Percentiles rank a stretch among this genome's conserved stretches.
These are phyloP conservation scores for Vidua macroura DNA, from an alignment of 2,113 vertebrate species.

Conservation along the genomic window DNA sequence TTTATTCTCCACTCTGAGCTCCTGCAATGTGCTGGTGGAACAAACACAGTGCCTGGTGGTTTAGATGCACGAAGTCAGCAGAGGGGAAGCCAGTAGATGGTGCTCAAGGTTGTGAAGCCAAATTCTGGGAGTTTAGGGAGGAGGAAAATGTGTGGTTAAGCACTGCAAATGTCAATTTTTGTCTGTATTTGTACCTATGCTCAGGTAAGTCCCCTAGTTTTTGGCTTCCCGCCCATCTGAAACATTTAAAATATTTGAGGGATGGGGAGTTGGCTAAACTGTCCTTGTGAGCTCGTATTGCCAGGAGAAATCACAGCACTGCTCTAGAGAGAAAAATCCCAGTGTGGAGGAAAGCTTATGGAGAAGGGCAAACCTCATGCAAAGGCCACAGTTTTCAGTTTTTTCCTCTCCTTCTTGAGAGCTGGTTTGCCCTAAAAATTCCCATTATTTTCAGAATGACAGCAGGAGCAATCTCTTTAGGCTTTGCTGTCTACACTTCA, in stretches of 20 bases:
- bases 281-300: background rate
- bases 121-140: background rate
- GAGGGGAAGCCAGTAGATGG: conserved; percentile 33
- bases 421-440: background rate
- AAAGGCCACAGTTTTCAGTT: background rate
- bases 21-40: background rate
- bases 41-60: background rate
- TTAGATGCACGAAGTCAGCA: background rate
- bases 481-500: background rate
- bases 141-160: background rate
- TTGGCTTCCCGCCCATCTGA: background rate
- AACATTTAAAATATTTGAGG: background rate
- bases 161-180: background rate
- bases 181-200: background rate
- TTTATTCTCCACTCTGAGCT: background rate
- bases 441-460: background rate
- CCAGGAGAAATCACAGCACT: background rate
- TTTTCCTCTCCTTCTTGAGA: background rate
- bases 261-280: background rate
- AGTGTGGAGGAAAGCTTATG: background rate
- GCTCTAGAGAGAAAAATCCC: background rate
- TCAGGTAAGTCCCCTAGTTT: background rate
- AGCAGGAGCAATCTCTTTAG: background rate
- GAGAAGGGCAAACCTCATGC: background rate
- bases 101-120: conserved; percentile 45